These are phyloP conservation scores for Dorcus hopei DNA, from an alignment of 2,888 invertebrate genomes.

Conservation along the genomic window DNA sequence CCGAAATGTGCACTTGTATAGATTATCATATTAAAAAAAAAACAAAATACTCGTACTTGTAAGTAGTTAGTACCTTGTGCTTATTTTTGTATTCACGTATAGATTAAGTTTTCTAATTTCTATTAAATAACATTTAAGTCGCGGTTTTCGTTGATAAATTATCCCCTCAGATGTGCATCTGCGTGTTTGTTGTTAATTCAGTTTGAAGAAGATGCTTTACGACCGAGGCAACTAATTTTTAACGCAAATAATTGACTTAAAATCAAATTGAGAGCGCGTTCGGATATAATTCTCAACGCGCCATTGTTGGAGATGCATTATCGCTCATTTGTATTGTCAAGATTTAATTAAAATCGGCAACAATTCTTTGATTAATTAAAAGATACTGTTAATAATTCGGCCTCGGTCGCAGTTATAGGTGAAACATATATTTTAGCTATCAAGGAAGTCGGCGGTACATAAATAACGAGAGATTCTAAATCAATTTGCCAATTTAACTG, in stretches of 20 bases:
- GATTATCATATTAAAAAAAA: too few relatives aligned
- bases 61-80: too few relatives aligned
- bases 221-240: background rate
- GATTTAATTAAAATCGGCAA: conserved; percentile 2
- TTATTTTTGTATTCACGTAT: too few relatives aligned
- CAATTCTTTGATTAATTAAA: conserved; percentile 17
- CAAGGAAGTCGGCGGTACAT: background rate
- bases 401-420: background rate
- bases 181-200: too few relatives aligned
- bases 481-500: background rate
- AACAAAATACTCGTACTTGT: too few relatives aligned
- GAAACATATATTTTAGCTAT: background rate
- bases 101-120: too few relatives aligned
- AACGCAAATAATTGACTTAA: background rate
- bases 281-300: background rate
- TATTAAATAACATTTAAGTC: too few relatives aligned
- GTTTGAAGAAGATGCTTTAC: too few relatives aligned
- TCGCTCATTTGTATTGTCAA: conserved; percentile 1
- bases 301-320: background rate
- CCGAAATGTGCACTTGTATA: too few relatives aligned
- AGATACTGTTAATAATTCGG: conserved; percentile 11
- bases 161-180: too few relatives aligned
- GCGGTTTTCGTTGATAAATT: too few relatives aligned
- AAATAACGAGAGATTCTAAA: background rate
- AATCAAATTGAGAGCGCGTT: background rate